phyloP scores from a whole-genome alignment of 2,888 invertebrate species.

The Dinocampus coccinellae region DNA sequence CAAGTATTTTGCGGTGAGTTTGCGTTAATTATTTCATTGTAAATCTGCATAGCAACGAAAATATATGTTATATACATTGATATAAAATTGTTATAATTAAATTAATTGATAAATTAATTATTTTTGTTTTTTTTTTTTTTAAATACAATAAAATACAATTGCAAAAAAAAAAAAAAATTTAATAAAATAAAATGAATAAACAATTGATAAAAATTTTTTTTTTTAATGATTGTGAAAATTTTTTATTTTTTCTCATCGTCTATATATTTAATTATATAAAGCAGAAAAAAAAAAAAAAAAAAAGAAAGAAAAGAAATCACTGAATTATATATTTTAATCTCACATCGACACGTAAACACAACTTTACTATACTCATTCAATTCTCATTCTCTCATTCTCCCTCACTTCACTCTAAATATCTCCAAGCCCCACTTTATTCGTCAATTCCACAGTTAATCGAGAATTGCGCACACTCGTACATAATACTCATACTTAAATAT shows the following conservation, averaged over 20 bases:
- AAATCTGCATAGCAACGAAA: constrained; percentile 50
- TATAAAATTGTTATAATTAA: too few species aligned
- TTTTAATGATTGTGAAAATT: too few species aligned
- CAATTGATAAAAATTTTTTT: not conserved
- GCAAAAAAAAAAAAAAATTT: too few species aligned
- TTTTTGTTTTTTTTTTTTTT: constrained; percentile 4
- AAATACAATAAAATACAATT: too few species aligned
- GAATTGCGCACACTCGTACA: not conserved
- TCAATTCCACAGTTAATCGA: not conserved
- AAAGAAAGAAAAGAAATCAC: not conserved
- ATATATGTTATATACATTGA: constrained; percentile 14
- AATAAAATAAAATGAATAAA: too few species aligned
- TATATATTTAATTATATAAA: too few species aligned
- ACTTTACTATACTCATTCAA: too few species aligned
- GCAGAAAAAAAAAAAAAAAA: too few species aligned
- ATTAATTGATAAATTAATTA: too few species aligned
- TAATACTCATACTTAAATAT: not conserved
- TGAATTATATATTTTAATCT: not conserved
- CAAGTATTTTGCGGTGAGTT: not conserved
- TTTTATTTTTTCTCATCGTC: not conserved
- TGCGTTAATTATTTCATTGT: constrained; percentile 53
- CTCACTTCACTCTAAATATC: too few species aligned
- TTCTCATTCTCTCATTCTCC: not conserved
- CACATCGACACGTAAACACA: too few species aligned
- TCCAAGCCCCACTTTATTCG: not conserved